Base-by-base conservation (phyloP, 2,888 invertebrate genomes). In the Macaria notata region DNA sequence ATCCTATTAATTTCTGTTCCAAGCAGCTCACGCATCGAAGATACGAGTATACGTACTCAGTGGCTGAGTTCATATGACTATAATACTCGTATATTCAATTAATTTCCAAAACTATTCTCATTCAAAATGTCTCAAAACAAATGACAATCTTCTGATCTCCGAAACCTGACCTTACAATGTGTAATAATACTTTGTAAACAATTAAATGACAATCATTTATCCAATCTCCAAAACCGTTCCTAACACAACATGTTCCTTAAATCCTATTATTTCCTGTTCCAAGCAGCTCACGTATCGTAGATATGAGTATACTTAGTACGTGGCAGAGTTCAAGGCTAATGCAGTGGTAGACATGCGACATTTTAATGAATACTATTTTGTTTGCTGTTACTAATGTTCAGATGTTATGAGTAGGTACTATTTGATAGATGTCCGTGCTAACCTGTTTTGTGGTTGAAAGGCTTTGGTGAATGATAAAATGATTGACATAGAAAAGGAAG, bases 251-350 rank as follows among this genome's bases (percentile, higher is more conserved):
- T 19, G 19, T 19, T 19, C 19, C 19, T 19, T 19, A 1, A 19
- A 19, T 19, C 7, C 33, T 36, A 36, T 36, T 36, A 36, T 36
- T 19, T 19, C 19, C 41, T 9, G 41, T 4, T 43, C 36, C 9
- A 43, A 50, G 19, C 50, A 7, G 38, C n/a, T 49, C 53, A 49
- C 49, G 53, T 53, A 45, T 49, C 9, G 53, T 46, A 9, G 38
- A 19, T 45, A 54, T 46, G 41, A 53, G 46, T n/a, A 54, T 50
- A 55, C n/a, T n/a, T n/a, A 4, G 39, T 54, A 46, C 45, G 4
- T 33, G 52, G 9, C 9, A 9, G 58, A 71, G 71, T 71, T 73
- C 73, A 75, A 59, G 75, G 75, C 45, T 66, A 71, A 59, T 72
- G 72, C 72, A 72, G 70, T 66, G 47, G 54, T 41, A 49, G 51